Conservation (phyloP, 2,113 vertebrate genomes). For the Limanda limanda region DNA sequence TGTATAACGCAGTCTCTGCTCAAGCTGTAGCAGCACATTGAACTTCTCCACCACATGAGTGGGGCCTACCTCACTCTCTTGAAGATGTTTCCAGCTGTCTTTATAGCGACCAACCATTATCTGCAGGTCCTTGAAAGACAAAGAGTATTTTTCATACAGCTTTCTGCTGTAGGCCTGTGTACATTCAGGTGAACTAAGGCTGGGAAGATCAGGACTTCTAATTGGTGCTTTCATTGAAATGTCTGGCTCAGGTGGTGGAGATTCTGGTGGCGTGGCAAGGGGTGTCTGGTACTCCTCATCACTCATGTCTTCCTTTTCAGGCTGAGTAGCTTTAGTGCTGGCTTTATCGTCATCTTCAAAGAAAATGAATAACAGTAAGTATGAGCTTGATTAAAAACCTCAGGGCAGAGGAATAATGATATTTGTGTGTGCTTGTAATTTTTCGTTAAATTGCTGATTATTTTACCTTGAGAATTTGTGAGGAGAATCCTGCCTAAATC, state of each 20-base stretch:
- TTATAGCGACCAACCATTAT: conserved; percentile 96
- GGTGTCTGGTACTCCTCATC: conserved; percentile 98
- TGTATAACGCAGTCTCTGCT: conserved; percentile 93
- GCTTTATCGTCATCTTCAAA: conserved; percentile 82
- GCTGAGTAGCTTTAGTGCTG: conserved; percentile 73
- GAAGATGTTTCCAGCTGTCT: conserved; percentile 98
- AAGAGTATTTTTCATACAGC: conserved; percentile 93
- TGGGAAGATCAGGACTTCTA: conserved; percentile 67
- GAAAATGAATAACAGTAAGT: neutral
- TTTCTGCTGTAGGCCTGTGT: conserved; percentile 84
- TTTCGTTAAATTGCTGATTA: neutral
- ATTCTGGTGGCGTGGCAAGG: conserved; percentile 91
- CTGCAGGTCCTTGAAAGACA: conserved; percentile 97
- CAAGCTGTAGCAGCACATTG: conserved; percentile 93
- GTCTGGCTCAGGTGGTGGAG: conserved; percentile 86
- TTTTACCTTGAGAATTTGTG: conserved; percentile 93
- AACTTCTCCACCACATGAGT: conserved; percentile 98
- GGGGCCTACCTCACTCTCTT: conserved; percentile 94
- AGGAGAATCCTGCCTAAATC: conserved; percentile 96
- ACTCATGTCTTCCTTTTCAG: conserved; percentile 88
- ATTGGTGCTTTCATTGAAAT: conserved; percentile 66
- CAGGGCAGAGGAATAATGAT: neutral
- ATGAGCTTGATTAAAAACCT: neutral
- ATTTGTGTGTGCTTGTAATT: neutral
- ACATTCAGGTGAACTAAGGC: conserved; percentile 77